A percentile compares a stretch with the other conserved stretches of the same genome.
These are phyloP conservation scores for Hirtodrosophila confusa DNA, from an alignment of 2,888 invertebrate species.

Conservation along the genomic window DNA sequence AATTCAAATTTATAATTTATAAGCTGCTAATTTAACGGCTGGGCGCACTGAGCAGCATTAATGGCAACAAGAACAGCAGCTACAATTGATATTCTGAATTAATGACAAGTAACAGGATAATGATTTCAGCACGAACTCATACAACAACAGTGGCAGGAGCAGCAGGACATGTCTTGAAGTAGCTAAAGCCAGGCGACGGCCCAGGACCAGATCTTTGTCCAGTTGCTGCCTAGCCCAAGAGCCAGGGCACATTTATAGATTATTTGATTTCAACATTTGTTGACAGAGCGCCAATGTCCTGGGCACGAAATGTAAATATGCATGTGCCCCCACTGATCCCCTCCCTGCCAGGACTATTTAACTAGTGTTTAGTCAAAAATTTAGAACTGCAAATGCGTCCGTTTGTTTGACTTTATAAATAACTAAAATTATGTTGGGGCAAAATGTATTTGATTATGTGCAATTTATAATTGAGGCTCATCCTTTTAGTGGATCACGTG, in stretches of 20 bases:
- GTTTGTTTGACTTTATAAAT: slow-evolving; percentile 59
- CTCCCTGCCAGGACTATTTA: background rate
- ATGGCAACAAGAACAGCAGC: slow-evolving; percentile 27
- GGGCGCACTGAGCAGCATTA: slow-evolving; percentile 50
- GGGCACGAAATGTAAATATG: slow-evolving; percentile 56
- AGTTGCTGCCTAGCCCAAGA: slow-evolving; percentile 3
- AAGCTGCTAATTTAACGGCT: slow-evolving; percentile 76
- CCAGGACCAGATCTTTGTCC: slow-evolving; percentile 19
- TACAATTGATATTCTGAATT: slow-evolving; percentile 60
- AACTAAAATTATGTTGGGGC: slow-evolving; percentile 55
- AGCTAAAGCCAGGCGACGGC: slow-evolving; percentile 2
- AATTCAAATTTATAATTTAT: slow-evolving; percentile 74
- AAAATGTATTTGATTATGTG: slow-evolving; percentile 71
- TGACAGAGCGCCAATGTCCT: slow-evolving; percentile 52
- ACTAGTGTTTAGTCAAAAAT: slow-evolving; percentile 30
- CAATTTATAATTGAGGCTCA: slow-evolving; percentile 69
- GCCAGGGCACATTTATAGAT: slow-evolving; percentile 56
- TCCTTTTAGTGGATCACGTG: slow-evolving; percentile 56
- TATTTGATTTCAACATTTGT: slow-evolving; percentile 65
- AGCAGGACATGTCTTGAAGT: slow-evolving; percentile 19
- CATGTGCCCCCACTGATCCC: slow-evolving; percentile 13
- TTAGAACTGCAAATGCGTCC: slow-evolving; percentile 24
- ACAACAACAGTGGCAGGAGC: slow-evolving; percentile 26
- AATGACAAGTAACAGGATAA: slow-evolving; percentile 79
- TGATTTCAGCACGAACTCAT: slow-evolving; percentile 72